Evolutionary conservation across 92 coral and sea anemone genomes (phyloP).

Genomic region (Porites cylindrica): DNA sequence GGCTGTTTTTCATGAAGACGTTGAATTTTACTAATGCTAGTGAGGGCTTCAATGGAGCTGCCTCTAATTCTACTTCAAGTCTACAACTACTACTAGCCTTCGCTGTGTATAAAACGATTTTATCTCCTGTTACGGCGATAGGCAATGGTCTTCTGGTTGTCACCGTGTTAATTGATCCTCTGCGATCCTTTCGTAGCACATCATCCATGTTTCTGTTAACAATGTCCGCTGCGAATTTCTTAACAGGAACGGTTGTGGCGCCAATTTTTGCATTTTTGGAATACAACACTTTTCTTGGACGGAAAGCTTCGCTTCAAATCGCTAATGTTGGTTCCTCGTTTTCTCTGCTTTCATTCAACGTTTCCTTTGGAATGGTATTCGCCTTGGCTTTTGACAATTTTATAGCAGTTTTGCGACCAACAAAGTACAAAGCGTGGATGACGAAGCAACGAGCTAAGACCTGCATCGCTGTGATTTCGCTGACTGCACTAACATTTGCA

Average conservation of each 20-base stretch:
- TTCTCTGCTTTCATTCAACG: slow-evolving; percentile 7
- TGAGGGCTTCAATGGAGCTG: neutral
- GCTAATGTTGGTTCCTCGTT: slow-evolving; percentile 22
- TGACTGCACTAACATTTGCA: slow-evolving; percentile 7
- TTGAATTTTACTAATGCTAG: neutral
- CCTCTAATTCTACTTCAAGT: neutral
- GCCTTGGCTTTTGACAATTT: slow-evolving; percentile 28
- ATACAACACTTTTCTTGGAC: slow-evolving; percentile 9
- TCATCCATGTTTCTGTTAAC: slow-evolving; percentile 24
- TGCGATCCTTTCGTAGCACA: slow-evolving; percentile 7
- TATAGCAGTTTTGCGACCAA: slow-evolving; percentile 34
- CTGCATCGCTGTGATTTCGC: neutral
- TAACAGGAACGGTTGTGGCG: slow-evolving; percentile 12
- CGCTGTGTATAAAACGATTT: slow-evolving; percentile 27
- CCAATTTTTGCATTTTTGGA: slow-evolving; percentile 34
- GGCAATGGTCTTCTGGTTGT: slow-evolving; percentile 36
- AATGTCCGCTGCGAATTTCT: slow-evolving; percentile 24
- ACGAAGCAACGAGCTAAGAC: slow-evolving; percentile 15
- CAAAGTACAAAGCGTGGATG: slow-evolving; percentile 27
- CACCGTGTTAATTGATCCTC: slow-evolving; percentile 26
- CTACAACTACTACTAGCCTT: neutral
- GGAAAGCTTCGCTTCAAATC: neutral
- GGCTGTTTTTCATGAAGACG: neutral
- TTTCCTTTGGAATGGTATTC: slow-evolving; percentile 40
- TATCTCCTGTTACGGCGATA: slow-evolving; percentile 27